These are phyloP conservation scores for human DNA, from an alignment of 2,113 vertebrate species.

Conservation along the genomic window GRCh38 chr15:96395501-96396000, in stretches of 20 bases:
- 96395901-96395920: fast-evolving
- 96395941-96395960: not conserved
- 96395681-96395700: not conserved
- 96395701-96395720: not conserved
- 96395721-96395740: not conserved
- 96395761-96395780: not conserved
- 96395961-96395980: not conserved
- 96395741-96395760: not conserved
- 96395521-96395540: no score
- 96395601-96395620: no score
- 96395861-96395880: not conserved
- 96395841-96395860: not conserved
- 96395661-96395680: not conserved
- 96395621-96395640: no score
- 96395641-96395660: no score
- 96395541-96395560: no score
- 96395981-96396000: fast-evolving
- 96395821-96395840: not conserved
- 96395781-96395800: fast-evolving
- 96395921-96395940: no score
- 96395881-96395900: not conserved
- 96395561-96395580: no score
- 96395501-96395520: no score
- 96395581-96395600: no score
- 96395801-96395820: not conserved